A percentile compares a stretch with the other conserved stretches of the same genome.
Conservation (phyloP, 2,888 invertebrate species). For the Schrankia costaestrigalis region DNA sequence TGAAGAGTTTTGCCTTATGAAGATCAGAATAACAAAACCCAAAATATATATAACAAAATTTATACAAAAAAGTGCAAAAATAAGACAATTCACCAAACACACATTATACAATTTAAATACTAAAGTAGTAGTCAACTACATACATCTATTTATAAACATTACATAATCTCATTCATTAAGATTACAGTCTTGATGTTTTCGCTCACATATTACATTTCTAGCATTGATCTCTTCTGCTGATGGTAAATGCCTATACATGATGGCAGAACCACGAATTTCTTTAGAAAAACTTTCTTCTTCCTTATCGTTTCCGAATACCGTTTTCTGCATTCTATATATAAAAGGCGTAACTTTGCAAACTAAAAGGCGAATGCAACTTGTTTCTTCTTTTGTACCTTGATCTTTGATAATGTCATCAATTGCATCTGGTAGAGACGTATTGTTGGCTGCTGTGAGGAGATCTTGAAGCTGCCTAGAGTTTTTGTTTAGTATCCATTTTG, state of each 20-base stretch:
- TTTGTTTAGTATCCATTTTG: conserved; percentile 83
- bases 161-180: conserved; percentile 54
- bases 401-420: conserved; percentile 82
- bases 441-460: conserved; percentile 81
- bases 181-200: conserved; percentile 75
- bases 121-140: too few species aligned
- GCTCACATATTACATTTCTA: conserved; percentile 83
- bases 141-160: too few species aligned
- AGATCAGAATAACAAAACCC: too few species aligned
- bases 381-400: conserved; percentile 79
- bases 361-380: conserved; percentile 85
- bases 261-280: conserved; percentile 52
- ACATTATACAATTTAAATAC: too few species aligned
- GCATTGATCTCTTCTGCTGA: conserved; percentile 79
- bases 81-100: too few species aligned
- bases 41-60: too few species aligned
- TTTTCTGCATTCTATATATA: conserved; percentile 87
- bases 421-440: conserved; percentile 81
- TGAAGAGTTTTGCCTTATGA: too few species aligned
- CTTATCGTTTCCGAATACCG: conserved; percentile 73
- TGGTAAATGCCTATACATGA: conserved; percentile 83
- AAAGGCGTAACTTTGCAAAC: conserved; percentile 90
- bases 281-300: conserved; percentile 40
- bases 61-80: too few species aligned
- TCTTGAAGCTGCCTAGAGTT: conserved; percentile 78